Conservation (phyloP, 2,113 vertebrate species). For the Willisornis vidua region DNA sequence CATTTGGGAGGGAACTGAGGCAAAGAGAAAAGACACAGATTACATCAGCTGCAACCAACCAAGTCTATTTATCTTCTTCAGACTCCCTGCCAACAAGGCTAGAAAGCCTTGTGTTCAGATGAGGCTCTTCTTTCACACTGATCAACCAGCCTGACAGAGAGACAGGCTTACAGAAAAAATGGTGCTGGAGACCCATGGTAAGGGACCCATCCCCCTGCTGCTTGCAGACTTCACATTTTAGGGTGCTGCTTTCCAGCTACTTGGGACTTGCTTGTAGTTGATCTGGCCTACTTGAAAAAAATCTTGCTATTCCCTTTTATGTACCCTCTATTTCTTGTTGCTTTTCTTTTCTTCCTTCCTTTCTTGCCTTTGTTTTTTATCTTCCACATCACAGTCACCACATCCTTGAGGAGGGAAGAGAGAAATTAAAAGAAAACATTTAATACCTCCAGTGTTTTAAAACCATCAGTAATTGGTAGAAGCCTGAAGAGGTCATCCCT, state of each 20-base stretch:
- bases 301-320: background rate
- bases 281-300: background rate
- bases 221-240: background rate
- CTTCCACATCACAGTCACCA: background rate
- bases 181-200: background rate
- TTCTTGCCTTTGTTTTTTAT: background rate
- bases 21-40: background rate
- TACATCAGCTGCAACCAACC: background rate
- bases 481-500: conserved; percentile 20
- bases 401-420: background rate
- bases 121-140: background rate
- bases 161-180: background rate
- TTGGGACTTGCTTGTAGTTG: background rate
- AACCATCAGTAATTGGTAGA: background rate
- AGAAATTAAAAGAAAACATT: conserved; percentile 58
- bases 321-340: background rate
- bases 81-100: background rate
- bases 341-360: background rate
- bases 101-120: background rate
- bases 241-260: background rate
- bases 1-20: background rate
- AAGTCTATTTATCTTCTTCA: background rate
- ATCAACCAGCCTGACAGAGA: background rate
- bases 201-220: background rate
- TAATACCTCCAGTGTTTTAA: conserved; percentile 23